These are phyloP conservation scores for Xylota sylvarum DNA, from an alignment of 2,888 invertebrate species.

Conservation along the genomic window DNA sequence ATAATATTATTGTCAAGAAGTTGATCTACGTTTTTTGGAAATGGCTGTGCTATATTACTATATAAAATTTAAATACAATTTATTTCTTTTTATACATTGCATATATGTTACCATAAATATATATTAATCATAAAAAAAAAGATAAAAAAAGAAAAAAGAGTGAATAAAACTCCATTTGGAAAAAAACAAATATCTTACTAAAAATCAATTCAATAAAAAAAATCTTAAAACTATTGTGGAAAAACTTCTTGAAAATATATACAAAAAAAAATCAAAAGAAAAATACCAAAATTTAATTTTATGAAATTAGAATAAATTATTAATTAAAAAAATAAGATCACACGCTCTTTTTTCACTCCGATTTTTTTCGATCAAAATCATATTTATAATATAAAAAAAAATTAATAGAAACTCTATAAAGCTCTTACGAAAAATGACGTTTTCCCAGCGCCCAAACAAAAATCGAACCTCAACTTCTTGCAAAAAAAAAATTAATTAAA, in stretches of 20 bases:
- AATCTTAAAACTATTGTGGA: slow-evolving; percentile 80
- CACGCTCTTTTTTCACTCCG: slow-evolving; percentile 77
- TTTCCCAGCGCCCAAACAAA: slow-evolving; percentile 86
- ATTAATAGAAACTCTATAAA: slow-evolving; percentile 68
- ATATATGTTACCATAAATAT: slow-evolving; percentile 69
- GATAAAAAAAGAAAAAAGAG: slow-evolving; percentile 78
- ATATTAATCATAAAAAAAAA: slow-evolving; percentile 36
- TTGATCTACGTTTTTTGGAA: slow-evolving; percentile 97
- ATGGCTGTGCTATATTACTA: slow-evolving; percentile 88
- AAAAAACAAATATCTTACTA: slow-evolving; percentile 13
- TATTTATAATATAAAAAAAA: slow-evolving; percentile 71
- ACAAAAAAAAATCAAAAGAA: slow-evolving; percentile 64
- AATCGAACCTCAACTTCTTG: slow-evolving; percentile 86
- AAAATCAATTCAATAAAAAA: slow-evolving; percentile 59
- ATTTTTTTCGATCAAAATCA: slow-evolving; percentile 63
- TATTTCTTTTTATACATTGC: slow-evolving; percentile 75
- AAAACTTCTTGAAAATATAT: slow-evolving; percentile 85
- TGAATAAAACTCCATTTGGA: slow-evolving; percentile 71
- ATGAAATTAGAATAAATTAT: slow-evolving; percentile 77
- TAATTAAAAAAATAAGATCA: slow-evolving; percentile 74
- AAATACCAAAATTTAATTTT: slow-evolving; percentile 74
- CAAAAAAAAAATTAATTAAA: slow-evolving; percentile 78
- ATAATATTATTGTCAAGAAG: slow-evolving; percentile 89
- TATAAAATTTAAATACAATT: slow-evolving; percentile 78
- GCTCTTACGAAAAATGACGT: slow-evolving; percentile 80